These are phyloP conservation scores for Sebastes cheni DNA, from an alignment of 2,797 vertebrate species.

Conservation along the genomic window DNA sequence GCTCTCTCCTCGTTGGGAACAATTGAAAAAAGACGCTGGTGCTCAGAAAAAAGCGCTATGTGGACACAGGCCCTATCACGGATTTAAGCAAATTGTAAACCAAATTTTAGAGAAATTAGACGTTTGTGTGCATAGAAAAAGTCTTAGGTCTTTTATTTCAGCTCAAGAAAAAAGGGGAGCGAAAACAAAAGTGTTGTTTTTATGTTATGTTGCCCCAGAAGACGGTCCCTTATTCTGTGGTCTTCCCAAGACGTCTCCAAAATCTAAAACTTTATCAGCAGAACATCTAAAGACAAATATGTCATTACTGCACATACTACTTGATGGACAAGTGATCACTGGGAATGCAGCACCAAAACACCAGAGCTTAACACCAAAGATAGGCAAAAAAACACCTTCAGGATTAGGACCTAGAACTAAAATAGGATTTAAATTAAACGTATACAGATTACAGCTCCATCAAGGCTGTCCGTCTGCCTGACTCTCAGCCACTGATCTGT, in stretches of 20 bases:
- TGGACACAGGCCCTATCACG: no score
- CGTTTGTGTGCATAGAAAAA: not conserved
- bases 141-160: not conserved
- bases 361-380: not conserved
- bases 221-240: not conserved
- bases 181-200: not conserved
- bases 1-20: no score
- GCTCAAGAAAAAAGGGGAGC: not conserved
- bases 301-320: not conserved
- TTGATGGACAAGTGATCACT: not conserved
- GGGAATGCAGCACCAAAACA: not conserved
- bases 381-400: not conserved
- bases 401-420: conserved; percentile 7
- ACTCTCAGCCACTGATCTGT: conserved; percentile 4
- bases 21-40: no score
- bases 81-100: not conserved
- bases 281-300: not conserved
- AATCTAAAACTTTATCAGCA: not conserved
- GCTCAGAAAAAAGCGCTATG: no score
- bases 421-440: conserved; percentile 13
- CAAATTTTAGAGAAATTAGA: not conserved
- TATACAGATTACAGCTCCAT: conserved; percentile 6
- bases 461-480: not conserved
- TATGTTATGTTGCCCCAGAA: not conserved
- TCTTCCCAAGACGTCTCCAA: not conserved